Conservation (phyloP, 1,140 invertebrate genomes). For the Augochlora pura region DNA sequence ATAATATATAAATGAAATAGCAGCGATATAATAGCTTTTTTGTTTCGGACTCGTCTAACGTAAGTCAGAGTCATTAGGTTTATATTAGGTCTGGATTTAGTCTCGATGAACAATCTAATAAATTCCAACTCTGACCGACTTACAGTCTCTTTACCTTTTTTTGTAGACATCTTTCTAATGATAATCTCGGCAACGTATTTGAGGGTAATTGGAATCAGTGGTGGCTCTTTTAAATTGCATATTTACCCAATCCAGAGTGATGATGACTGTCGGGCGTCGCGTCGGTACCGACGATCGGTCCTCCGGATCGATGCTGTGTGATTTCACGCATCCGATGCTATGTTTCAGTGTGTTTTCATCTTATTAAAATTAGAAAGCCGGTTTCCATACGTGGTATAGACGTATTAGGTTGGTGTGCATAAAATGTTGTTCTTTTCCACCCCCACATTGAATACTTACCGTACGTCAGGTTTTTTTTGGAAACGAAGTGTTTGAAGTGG, state of each 20-base stretch:
- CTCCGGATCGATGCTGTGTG: slow-evolving; percentile 8
- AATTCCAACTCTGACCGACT: too few species aligned
- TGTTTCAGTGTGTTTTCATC: slow-evolving; percentile 8
- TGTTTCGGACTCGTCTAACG: too few species aligned
- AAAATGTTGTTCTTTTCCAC: not conserved
- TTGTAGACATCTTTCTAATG: too few species aligned
- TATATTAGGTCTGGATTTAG: too few species aligned
- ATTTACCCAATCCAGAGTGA: not conserved
- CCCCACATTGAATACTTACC: not conserved
- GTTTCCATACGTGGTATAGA: slow-evolving; percentile 8
- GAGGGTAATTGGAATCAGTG: too few species aligned
- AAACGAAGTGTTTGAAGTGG: not conserved
- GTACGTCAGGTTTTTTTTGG: not conserved
- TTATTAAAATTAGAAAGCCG: not conserved
- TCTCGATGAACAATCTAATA: too few species aligned
- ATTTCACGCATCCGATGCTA: not conserved
- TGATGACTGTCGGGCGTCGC: not conserved
- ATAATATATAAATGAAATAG: too few species aligned
- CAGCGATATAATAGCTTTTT: too few species aligned
- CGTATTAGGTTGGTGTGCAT: not conserved
- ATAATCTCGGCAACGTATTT: too few species aligned
- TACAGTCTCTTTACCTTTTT: too few species aligned
- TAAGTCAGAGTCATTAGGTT: too few species aligned
- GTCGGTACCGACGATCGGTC: slow-evolving; percentile 8
- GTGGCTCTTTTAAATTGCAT: too few species aligned